Conservation (phyloP, 2,888 invertebrate genomes). For the Patella ulyssiponensis region DNA sequence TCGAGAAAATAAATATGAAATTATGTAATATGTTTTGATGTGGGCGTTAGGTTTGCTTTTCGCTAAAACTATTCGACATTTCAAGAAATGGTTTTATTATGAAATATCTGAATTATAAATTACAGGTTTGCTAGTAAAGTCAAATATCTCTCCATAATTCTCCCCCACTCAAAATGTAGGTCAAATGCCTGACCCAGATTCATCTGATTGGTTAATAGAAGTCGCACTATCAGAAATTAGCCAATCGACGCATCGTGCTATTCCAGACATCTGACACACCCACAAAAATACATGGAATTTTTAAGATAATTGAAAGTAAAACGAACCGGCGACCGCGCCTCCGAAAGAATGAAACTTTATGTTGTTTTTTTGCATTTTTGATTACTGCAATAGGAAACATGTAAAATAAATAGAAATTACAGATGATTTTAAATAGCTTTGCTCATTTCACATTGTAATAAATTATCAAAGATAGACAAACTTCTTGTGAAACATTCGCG, state of each 20-base stretch:
- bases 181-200: neutral
- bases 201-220: slow-evolving; percentile 12
- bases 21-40: too few species aligned
- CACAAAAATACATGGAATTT: neutral
- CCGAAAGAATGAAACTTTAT: neutral
- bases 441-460: too few species aligned
- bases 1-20: too few species aligned
- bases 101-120: too few species aligned
- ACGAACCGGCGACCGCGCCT: neutral
- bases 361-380: too few species aligned
- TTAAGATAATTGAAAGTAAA: neutral
- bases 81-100: slow-evolving; percentile 48
- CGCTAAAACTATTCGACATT: neutral
- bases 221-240: neutral
- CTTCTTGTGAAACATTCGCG: too few species aligned
- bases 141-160: slow-evolving; percentile 8
- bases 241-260: neutral
- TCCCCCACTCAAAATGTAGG: neutral
- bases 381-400: too few species aligned
- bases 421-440: too few species aligned
- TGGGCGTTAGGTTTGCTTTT: too few species aligned
- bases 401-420: too few species aligned
- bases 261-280: neutral
- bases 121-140: too few species aligned
- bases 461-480: too few species aligned